Base-by-base conservation (phyloP, 2,888 invertebrate species). In the Hylaea fasciaria region DNA sequence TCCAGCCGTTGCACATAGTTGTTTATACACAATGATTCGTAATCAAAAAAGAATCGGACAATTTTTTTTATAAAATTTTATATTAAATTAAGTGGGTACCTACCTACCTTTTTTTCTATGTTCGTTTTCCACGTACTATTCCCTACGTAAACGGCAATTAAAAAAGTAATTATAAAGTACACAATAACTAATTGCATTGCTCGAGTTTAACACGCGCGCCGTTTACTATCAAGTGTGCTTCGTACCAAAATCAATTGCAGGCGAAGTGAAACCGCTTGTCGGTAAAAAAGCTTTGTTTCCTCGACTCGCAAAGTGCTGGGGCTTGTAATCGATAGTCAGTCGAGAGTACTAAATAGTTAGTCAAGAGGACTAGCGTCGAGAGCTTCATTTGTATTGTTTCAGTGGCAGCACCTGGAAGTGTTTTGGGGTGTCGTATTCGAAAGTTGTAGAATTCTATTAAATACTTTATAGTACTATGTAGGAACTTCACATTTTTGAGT, bases 261-360 rank as follows among this genome's bases (percentile, higher is more conserved):
- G 32, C 46, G 40, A 47, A 55, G 39, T 52, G 40, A 46, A 49
- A 49, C 51, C 52, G 47, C 65, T 65, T 43, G 5, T 10, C 39
- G 45, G 32, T 28, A 47, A 39, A 22, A 59, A 61, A 57, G 40
- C 56, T 58, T 65, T 66, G 68, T 66, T 59, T 58, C 51, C 28
- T 13, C 22, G 11, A 29, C 51, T 66, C 62, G 49, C 44, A 35
- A 41, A 45, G 40, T 43, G 57, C 63, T 62, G 52, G 44, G 46
- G 52, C 41, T 48, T 63, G 75, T 73, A 74, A 76, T 71, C 69
- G 75, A 76, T 78, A 75, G 75, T 73, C 63, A 60, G 40, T 49
- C 39, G 39, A 40, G 40, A 48, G 46, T n/a, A n/a, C n/a, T n/a
- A n/a, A 28, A 75, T 78, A 75, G 75, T 73, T 65, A 59, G 39